Evolutionary conservation across 2,888 invertebrate genomes (phyloP).

Genomic region (Pseudeuparius sepicola): DNA sequence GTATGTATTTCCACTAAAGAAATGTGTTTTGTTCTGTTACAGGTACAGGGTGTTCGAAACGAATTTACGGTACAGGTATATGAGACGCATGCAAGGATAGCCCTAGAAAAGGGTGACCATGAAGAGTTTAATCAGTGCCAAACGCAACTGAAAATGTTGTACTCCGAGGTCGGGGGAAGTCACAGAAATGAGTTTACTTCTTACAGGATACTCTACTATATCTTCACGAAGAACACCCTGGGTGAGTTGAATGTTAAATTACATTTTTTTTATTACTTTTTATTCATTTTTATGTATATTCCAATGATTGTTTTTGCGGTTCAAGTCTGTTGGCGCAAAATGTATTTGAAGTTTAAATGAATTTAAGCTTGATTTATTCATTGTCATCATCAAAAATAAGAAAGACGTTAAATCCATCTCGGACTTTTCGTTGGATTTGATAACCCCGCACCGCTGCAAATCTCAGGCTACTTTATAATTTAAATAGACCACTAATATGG

Average conservation of each 20-base stretch:
- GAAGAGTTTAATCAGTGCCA: conserved; percentile 99
- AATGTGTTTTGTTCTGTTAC: conserved; percentile 26
- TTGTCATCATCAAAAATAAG: too few relatives aligned
- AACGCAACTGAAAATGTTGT: conserved; percentile 93
- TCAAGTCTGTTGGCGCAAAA: too few relatives aligned
- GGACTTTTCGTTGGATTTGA: too few relatives aligned
- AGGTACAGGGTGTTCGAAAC: conserved; percentile 94
- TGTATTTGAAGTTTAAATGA: too few relatives aligned
- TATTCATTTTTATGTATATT: too few relatives aligned
- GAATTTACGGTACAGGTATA: conserved; percentile 95
- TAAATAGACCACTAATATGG: too few relatives aligned
- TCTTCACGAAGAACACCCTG: conserved; percentile 94
- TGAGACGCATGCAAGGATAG: conserved; percentile 96
- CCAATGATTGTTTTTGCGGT: too few relatives aligned
- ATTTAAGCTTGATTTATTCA: too few relatives aligned
- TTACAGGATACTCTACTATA: conserved; percentile 93
- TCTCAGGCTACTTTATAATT: too few relatives aligned
- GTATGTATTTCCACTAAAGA: too few relatives aligned
- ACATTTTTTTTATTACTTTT: conserved; percentile 9
- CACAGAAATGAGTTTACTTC: conserved; percentile 91
- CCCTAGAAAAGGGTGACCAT: conserved; percentile 95
- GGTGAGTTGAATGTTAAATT: conserved; percentile 49
- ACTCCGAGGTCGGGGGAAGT: conserved; percentile 63
- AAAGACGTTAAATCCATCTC: too few relatives aligned
- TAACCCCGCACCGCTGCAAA: too few relatives aligned